These are phyloP conservation scores for Nannospalax galili DNA, from an alignment of 2,113 vertebrate species.

Conservation along the genomic window DNA sequence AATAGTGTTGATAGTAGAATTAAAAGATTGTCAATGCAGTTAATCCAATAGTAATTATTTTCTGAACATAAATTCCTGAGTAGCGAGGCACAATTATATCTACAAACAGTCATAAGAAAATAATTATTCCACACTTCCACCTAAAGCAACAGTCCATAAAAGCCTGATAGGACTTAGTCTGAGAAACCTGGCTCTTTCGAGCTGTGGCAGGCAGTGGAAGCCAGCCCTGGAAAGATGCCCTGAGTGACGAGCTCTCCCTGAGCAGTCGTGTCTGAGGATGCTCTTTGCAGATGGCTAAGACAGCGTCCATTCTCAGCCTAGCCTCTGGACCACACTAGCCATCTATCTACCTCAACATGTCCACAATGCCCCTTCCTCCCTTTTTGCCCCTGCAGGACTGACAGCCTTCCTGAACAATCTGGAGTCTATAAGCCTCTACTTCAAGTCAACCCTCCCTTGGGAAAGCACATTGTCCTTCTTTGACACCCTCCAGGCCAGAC, in stretches of 20 bases:
- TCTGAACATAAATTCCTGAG: slow-evolving; percentile 66
- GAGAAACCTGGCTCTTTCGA: background rate
- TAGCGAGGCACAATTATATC: slow-evolving; percentile 58
- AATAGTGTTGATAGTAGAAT: slow-evolving; percentile 68
- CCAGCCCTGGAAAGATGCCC: too few species aligned
- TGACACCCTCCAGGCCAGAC: background rate
- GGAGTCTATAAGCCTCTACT: rapidly evolving
- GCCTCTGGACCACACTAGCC: too few species aligned
- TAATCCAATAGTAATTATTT: slow-evolving; percentile 71
- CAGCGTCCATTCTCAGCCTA: background rate
- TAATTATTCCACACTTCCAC: slow-evolving; percentile 44
- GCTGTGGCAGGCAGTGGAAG: background rate
- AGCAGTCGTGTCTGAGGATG: background rate
- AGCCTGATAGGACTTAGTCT: background rate
- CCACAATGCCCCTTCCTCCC: background rate
- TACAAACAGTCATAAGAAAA: slow-evolving; percentile 71
- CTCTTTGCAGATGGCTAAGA: background rate
- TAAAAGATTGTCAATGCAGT: slow-evolving; percentile 68
- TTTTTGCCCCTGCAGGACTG: background rate
- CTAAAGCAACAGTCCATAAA: slow-evolving; percentile 40
- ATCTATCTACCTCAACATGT: too few species aligned
- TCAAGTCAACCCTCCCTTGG: background rate
- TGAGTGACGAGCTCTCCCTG: background rate
- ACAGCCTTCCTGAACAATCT: background rate
- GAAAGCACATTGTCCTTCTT: background rate